Evolutionary conservation across 2,888 invertebrate species (phyloP).

Genomic region (Drosophila niveifrons): DNA sequence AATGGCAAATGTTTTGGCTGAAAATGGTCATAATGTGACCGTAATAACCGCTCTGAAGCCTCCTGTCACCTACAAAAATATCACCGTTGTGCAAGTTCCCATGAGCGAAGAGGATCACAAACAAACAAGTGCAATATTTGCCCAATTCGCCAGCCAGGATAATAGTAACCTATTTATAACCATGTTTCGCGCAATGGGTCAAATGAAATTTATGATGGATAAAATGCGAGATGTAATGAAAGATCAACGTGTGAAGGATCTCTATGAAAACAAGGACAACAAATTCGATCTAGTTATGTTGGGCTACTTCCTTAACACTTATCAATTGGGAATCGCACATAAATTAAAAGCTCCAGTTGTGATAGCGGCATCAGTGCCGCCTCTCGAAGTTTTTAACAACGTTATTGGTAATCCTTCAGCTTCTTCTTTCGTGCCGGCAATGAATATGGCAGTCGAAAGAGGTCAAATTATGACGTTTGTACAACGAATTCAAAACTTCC

Average conservation of each 20-base stretch:
- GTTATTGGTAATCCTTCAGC: conserved; percentile 76
- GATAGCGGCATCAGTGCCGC: conserved; percentile 55
- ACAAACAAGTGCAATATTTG: conserved; percentile 37
- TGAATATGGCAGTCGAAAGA: conserved; percentile 34
- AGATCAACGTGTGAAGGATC: conserved; percentile 62
- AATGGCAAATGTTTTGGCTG: conserved; percentile 71
- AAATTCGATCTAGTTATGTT: conserved; percentile 80
- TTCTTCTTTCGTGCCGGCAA: conserved; percentile 64
- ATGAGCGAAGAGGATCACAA: conserved; percentile 50
- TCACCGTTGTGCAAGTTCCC: conserved; percentile 62
- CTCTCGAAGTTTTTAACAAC: conserved; percentile 49
- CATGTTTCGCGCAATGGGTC: conserved; percentile 31
- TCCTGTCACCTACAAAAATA: conserved; percentile 60
- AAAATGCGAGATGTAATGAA: conserved; percentile 62
- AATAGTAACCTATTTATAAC: conserved; percentile 49
- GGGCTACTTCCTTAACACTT: conserved; percentile 81
- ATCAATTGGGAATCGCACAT: conserved; percentile 73
- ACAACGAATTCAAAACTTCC: conserved; percentile 56
- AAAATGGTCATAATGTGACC: conserved; percentile 83
- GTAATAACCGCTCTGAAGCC: conserved; percentile 76
- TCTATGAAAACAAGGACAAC: conserved; percentile 73
- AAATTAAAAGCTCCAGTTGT: conserved; percentile 80
- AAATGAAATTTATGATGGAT: conserved; percentile 52
- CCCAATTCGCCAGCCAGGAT: conserved; percentile 51
- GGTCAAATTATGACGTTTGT: conserved; percentile 57